Evolutionary conservation across 2,888 invertebrate genomes (phyloP), one percentile per base, ranked within the genome.

Genomic region (Neocrepidodera transversa): DNA sequence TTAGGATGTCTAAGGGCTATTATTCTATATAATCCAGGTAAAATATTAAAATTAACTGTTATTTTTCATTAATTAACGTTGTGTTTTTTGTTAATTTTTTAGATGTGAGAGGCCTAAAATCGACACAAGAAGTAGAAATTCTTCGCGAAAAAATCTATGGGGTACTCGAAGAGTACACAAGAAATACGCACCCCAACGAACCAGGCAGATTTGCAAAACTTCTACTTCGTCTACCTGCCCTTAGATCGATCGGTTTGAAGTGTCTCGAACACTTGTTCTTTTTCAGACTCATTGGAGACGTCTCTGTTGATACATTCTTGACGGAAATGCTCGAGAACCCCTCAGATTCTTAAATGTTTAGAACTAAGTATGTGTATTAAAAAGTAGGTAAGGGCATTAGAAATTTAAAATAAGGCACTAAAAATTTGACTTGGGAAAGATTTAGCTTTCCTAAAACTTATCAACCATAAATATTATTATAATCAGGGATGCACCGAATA

Each of bases 151-250:
- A 96, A 83, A 95, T 92, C 67, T 99, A 97, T 79, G 91, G 93
- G 3, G 92, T 95, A 52, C 84, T 99, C 71, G 97, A 99, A 81
- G 96, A 97, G 75, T 97, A 99, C 82, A 93, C 93, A 65, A 88
- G 93, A 63, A 85, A 88, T 28, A 87, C 89, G 66, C 93, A 94
- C 82, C 91, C 95, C 20, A 88, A 91, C 18, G 97, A 98, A 75
- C 92, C 95, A 35, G 96, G 96, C 3, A 85, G 99, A 45, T 97
- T 99, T 81, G 97, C 98, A 30, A 95, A 98, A 78, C 83, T 99
- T 8, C 83, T 98, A 56, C 82, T 96, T 57, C 89, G 95, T 66
- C 82, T 96, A 74, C 95, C 95, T 4, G 92, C 95, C 17, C 84
- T 96, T 43, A 87, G 95, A 60, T 93, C 93, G 66, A 95, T 96